Evolutionary conservation across 2,797 vertebrate species (phyloP).

Genomic region (Rhodeus uyekii): DNA sequence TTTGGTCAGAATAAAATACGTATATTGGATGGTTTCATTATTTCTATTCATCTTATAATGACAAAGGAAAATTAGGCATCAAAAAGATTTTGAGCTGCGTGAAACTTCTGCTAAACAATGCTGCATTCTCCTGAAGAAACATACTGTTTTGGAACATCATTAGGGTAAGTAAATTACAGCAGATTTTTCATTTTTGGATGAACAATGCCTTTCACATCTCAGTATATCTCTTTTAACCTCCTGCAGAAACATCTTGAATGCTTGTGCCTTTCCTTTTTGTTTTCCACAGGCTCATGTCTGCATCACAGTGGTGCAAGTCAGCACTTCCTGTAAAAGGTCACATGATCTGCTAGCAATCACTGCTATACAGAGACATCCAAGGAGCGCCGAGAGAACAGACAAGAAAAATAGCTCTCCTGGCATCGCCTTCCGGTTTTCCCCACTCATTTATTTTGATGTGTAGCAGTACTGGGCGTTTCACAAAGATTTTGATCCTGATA

Average conservation of each 20-base stretch:
- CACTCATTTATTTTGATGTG: background rate
- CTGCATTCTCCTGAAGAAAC: background rate
- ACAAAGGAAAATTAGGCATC: background rate
- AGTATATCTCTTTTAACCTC: background rate
- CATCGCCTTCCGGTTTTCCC: background rate
- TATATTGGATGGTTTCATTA: background rate
- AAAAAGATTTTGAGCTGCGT: background rate
- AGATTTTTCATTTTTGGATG: background rate
- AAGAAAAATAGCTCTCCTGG: background rate
- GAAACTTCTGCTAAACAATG: background rate
- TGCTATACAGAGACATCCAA: conserved; percentile 7
- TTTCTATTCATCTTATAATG: background rate
- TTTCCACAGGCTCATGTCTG: background rate
- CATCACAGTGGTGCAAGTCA: background rate
- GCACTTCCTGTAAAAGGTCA: conserved; percentile 17
- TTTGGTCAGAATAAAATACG: background rate
- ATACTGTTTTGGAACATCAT: background rate
- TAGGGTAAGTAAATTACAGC: background rate
- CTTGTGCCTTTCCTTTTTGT: background rate
- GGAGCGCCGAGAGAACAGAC: background rate
- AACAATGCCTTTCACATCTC: background rate
- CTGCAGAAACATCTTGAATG: background rate
- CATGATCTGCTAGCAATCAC: conserved; percentile 9
- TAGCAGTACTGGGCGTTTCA: background rate
- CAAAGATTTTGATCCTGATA: background rate